Percentiles rank a stretch among this genome's conserved stretches.
Evolutionary conservation across 30 jellyfish, hydroid and myxozoan genomes (phyloP).

Genomic region (Turritopsis dohrnii): DNA sequence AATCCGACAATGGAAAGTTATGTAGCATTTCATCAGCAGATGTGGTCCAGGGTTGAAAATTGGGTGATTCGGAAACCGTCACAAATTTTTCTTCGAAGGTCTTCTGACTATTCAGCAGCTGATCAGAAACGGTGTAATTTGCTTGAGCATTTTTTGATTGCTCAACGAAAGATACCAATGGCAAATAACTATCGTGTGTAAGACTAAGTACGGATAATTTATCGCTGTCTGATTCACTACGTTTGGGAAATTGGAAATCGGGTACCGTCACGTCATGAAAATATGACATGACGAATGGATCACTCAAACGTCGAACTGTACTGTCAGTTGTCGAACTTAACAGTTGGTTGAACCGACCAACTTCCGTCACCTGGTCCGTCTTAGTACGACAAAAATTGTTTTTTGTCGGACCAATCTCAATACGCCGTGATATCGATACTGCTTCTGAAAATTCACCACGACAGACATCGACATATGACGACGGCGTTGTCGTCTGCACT

Average conservation of each 20-base stretch:
- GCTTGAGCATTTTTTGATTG: not conserved
- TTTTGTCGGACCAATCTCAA: not conserved
- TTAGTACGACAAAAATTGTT: not conserved
- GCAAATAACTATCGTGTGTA: slow-evolving; percentile 11
- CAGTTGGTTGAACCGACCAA: not conserved
- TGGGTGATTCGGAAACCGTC: not conserved
- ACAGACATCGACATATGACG: not conserved
- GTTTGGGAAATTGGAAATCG: not conserved
- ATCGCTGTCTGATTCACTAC: not conserved
- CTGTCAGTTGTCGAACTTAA: not conserved
- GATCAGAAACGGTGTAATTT: not conserved
- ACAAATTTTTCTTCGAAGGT: not conserved
- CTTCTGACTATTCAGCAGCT: not conserved
- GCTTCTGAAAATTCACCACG: not conserved
- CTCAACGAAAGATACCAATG: not conserved
- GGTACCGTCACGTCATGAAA: slow-evolving; percentile 1
- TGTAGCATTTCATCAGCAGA: not conserved
- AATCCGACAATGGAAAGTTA: not conserved
- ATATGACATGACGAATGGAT: not conserved
- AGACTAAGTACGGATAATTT: not conserved
- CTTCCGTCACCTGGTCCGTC: not conserved
- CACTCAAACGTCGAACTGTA: not conserved
- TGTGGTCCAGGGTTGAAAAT: not conserved
- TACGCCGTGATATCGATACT: not conserved
- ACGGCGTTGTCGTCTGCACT: not conserved